Evolutionary conservation across 1,140 invertebrate species (phyloP).

Genomic region (Papilio machaon): DNA sequence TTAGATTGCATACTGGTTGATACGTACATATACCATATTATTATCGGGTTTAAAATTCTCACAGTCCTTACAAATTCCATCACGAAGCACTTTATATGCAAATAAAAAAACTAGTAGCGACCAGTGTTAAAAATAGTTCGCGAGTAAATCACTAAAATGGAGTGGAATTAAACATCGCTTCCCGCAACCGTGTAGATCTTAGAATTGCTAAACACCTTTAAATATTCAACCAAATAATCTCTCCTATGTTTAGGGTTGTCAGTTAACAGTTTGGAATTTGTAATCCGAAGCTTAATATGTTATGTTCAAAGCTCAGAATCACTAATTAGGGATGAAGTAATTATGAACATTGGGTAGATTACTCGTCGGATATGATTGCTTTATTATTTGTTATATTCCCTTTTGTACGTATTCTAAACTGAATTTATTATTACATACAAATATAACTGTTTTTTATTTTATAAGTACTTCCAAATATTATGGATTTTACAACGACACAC

Average conservation of each 20-base stretch:
- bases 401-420: neutral
- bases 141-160: slow-evolving; percentile 2
- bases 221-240: slow-evolving; percentile 34
- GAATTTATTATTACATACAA: neutral
- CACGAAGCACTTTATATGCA: slow-evolving; percentile 6
- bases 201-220: slow-evolving; percentile 35
- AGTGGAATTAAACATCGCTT: neutral
- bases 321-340: slow-evolving; percentile 10
- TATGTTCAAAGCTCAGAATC: neutral
- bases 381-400: slow-evolving; percentile 8
- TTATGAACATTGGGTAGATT: slow-evolving; percentile 5
- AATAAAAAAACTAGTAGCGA: slow-evolving; percentile 6
- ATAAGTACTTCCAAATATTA: no score
- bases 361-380: neutral
- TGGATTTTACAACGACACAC: no score
- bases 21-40: neutral
- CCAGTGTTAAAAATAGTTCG: slow-evolving; percentile 1
- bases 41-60: neutral
- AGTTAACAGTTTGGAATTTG: slow-evolving; percentile 8
- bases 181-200: slow-evolving; percentile 24
- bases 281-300: slow-evolving; percentile 16
- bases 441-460: neutral
- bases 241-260: slow-evolving; percentile 16
- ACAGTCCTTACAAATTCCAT: neutral
- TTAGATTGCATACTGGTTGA: no score